Base-by-base conservation (phyloP, 2,888 invertebrate genomes). In the Andricus curvator region DNA sequence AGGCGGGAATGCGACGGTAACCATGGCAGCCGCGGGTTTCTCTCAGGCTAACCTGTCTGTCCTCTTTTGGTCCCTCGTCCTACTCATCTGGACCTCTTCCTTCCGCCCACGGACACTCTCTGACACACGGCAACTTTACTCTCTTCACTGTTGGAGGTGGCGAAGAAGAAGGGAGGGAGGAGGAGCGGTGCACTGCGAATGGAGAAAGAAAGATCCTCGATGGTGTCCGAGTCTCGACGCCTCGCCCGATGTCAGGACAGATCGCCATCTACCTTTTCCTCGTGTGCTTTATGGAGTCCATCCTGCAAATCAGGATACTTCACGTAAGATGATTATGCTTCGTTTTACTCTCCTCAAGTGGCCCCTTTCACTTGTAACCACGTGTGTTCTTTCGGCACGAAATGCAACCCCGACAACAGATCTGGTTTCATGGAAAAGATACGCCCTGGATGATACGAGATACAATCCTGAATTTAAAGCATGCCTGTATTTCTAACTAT, bases 1-100 rank as follows among this genome's bases (percentile, higher is more conserved):
- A 92, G 92, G 92, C 92, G 92, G 92, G 92, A 92, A 92, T 92
- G 92, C 91, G 92, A 92, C 92, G 92, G 92, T 92, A 92, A 92
- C 92, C 91, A 92, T 92, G 92, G 92, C 92, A 90, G 89, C 90
- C 90, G 87, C 87, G 88, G 82, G 83, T 82, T 89, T 90, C 89
- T 89, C 90, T 89, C 89, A 88, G 88, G 89, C 90, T 90, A 90
- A 89, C 90, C 91, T 90, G 90, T 91, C 90, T 88, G 86, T 85
- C 88, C 89, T 90, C 90, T 89, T 90, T 88, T 88, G 85, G 87
- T 86, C 89, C 88, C 90, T 86, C 87, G 85, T 89, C 86, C 88
- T 88, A 88, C 84, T 85, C 87, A 87, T 88, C 87, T 84, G 87
- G 85, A 88, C 89, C 89, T 91, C 90, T 92, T 90, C 91, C 90